Conservation (phyloP, 2,888 invertebrate genomes). For the Eumerus sabulonum region DNA sequence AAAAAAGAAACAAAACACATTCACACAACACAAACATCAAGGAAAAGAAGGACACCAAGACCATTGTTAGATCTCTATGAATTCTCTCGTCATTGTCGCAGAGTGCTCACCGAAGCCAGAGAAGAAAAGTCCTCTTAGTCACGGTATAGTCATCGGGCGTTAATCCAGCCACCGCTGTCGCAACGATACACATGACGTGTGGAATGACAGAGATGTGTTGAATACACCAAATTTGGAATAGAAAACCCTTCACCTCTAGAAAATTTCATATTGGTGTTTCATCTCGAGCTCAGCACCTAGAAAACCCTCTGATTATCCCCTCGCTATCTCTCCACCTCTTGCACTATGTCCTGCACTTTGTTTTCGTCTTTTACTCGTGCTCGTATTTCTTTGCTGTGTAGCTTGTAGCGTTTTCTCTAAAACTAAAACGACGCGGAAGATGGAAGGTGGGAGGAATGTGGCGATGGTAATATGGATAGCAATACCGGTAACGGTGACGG, state of each 20-base stretch:
- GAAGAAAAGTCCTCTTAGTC: constrained; percentile 10
- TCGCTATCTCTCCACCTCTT: background rate
- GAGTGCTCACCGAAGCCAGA: no score
- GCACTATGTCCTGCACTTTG: no score
- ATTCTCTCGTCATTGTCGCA: constrained; percentile 26
- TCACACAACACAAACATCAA: no score
- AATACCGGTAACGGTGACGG: no score
- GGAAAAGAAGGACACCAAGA: background rate
- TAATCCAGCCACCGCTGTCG: constrained; percentile 24
- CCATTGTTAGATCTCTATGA: constrained; percentile 44
- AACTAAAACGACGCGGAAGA: no score
- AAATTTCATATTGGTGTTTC: constrained; percentile 13
- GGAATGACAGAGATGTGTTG: constrained; percentile 33
- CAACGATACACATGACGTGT: constrained; percentile 19
- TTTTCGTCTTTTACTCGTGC: no score
- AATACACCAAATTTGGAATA: constrained; percentile 9
- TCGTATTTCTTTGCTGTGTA: no score
- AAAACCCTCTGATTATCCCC: constrained; percentile 23
- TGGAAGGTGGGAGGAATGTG: background rate
- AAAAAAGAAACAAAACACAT: constrained; percentile 20
- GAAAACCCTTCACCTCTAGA: constrained; percentile 14
- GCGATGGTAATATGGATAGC: background rate
- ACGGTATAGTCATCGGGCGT: constrained; percentile 12
- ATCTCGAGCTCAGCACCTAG: constrained; percentile 38
- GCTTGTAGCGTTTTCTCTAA: no score